These are phyloP conservation scores for Rhagonycha fulva DNA, from an alignment of 2,888 invertebrate species.

Conservation along the genomic window DNA sequence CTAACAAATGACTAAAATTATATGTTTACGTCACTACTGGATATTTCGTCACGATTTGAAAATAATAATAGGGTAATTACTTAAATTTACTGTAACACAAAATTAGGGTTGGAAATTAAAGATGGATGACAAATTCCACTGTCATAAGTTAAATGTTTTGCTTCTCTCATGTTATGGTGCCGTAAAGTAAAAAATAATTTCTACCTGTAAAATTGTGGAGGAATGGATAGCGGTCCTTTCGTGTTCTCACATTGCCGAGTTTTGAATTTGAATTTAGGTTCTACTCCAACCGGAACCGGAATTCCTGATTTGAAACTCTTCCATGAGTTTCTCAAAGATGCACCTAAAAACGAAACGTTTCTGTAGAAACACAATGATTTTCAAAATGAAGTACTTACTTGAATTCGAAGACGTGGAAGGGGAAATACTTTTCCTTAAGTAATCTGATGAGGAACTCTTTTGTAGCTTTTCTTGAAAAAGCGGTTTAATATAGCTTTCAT, in stretches of 20 bases:
- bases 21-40: too few species aligned
- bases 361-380: neutral
- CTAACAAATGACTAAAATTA: too few species aligned
- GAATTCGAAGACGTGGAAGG: constrained; percentile 37
- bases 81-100: too few species aligned
- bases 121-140: too few species aligned
- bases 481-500: constrained; percentile 23
- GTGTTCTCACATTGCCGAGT: constrained; percentile 15
- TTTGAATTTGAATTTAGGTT: constrained; percentile 36
- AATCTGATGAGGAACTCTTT: constrained; percentile 52
- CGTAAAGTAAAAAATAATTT: neutral
- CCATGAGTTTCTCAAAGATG: neutral
- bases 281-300: constrained; percentile 49
- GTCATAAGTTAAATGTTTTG: neutral
- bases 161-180: neutral
- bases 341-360: neutral
- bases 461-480: constrained; percentile 33
- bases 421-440: constrained; percentile 33
- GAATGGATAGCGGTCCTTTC: constrained; percentile 22
- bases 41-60: too few species aligned
- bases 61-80: too few species aligned
- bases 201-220: constrained; percentile 21
- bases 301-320: constrained; percentile 50
- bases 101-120: too few species aligned
- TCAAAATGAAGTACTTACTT: constrained; percentile 17